phyloP scores from a whole-genome alignment of 64 coral and sea anemone genomes.

The Stichodactyla helianthus region DNA sequence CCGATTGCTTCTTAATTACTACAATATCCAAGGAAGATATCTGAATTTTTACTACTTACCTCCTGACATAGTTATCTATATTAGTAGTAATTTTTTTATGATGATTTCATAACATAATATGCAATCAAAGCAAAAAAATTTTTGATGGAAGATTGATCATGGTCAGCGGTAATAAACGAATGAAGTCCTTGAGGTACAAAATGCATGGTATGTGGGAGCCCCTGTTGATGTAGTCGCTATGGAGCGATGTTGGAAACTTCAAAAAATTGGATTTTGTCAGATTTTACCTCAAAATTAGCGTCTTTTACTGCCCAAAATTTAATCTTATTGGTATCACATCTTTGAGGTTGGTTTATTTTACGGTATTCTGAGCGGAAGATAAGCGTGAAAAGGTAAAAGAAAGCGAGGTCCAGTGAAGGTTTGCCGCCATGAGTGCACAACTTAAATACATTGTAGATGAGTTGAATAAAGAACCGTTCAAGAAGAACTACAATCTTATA shows the following conservation, averaged over 20 bases:
- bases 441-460: slow-evolving; percentile 94
- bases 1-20: not conserved
- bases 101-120: not conserved
- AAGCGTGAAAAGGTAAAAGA: not conserved
- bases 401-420: not conserved
- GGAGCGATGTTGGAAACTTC: not conserved
- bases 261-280: not conserved
- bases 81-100: not conserved
- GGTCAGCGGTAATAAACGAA: not conserved
- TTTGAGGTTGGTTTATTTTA: not conserved
- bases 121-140: not conserved
- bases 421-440: slow-evolving; percentile 81
- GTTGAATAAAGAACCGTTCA: slow-evolving; percentile 93
- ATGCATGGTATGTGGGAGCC: not conserved
- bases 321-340: not conserved
- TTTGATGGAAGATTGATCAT: not conserved
- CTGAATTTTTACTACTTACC: not conserved
- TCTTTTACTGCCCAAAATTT: not conserved
- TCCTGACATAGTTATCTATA: not conserved
- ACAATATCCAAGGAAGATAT: not conserved
- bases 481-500: slow-evolving; percentile 99
- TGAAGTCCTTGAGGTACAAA: not conserved
- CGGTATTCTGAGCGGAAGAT: not conserved
- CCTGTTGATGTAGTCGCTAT: slow-evolving; percentile 14
- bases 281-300: not conserved